These are phyloP conservation scores for Nectonema munidae DNA, from an alignment of 2,888 invertebrate species.

Conservation along the genomic window DNA sequence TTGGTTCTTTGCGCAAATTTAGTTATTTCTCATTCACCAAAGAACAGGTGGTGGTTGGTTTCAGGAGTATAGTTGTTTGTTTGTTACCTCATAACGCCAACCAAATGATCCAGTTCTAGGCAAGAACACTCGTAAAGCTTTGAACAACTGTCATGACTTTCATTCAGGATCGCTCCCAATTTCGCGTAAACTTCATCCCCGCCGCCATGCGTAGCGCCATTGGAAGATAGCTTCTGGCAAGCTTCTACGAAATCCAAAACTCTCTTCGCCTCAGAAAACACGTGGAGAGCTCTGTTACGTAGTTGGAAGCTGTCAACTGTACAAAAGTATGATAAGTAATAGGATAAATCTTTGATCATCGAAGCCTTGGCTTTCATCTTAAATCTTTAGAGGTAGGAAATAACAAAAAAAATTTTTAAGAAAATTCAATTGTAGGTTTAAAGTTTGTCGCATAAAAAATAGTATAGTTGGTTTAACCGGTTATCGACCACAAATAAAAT, in stretches of 20 bases:
- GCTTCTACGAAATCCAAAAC: conserved; percentile 40
- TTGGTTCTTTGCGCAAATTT: conserved; percentile 16
- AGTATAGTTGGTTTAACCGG: conserved; percentile 8
- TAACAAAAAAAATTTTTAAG: too few species aligned
- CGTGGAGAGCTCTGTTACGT: conserved; percentile 52
- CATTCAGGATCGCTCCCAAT: conserved; percentile 48
- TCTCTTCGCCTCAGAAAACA: conserved; percentile 43
- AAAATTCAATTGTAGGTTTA: too few species aligned
- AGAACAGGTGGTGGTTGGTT: too few species aligned
- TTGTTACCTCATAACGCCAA: conserved; percentile 33
- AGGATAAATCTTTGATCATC: too few species aligned
- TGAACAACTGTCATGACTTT: conserved; percentile 52
- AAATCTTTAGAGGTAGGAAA: too few species aligned
- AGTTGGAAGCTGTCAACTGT: conserved; percentile 30
- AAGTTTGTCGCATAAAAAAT: too few species aligned
- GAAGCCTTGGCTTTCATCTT: too few species aligned
- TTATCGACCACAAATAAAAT: too few species aligned
- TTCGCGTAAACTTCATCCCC: conserved; percentile 25
- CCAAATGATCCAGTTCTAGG: conserved; percentile 45
- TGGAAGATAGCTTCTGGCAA: conserved; percentile 25
- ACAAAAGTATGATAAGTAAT: conserved; percentile 19
- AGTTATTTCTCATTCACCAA: too few species aligned
- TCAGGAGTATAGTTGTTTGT: too few species aligned
- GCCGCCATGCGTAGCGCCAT: neutral
- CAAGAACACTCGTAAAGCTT: conserved; percentile 71